phyloP scores from a whole-genome alignment of 35 echinoderm and acorn worm species.

The Holothuria glaberrima region DNA sequence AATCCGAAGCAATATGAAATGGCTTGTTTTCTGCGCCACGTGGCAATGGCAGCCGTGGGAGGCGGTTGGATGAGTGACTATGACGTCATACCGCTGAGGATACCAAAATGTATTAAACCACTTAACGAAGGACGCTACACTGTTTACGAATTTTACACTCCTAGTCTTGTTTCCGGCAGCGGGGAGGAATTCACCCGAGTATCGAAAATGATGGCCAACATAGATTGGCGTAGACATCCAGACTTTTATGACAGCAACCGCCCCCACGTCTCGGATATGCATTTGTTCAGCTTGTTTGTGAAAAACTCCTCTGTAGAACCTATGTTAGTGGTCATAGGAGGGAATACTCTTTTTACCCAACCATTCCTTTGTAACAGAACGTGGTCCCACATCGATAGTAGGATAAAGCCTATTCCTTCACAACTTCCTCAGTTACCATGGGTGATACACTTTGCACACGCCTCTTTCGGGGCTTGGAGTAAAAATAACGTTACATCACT shows the following conservation, averaged over 20 bases:
- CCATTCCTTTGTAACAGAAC: background rate
- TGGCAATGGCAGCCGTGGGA: conserved; percentile 40
- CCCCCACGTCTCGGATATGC: conserved; percentile 34
- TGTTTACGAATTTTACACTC: background rate
- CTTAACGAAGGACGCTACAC: background rate
- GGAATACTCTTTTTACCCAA: background rate
- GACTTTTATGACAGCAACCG: background rate
- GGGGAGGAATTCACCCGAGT: background rate
- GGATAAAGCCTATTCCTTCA: no score
- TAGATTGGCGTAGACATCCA: background rate
- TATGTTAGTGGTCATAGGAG: background rate
- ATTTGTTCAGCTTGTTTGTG: background rate
- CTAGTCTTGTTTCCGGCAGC: background rate
- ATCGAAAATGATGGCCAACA: conserved; percentile 2
- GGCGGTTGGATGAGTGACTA: conserved; percentile 46
- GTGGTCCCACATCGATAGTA: no score
- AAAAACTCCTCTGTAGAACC: background rate
- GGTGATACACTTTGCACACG: no score
- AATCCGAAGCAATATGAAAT: conserved; percentile 18
- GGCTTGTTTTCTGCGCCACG: conserved; percentile 31
- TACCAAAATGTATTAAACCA: background rate
- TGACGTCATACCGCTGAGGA: background rate
- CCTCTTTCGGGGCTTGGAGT: no score
- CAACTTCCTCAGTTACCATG: no score
- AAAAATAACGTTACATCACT: no score